Percentiles rank a stretch among this genome's conserved stretches.
Conservation (phyloP, 2,113 vertebrate genomes). For the Brachyhypopomus gauderio region DNA sequence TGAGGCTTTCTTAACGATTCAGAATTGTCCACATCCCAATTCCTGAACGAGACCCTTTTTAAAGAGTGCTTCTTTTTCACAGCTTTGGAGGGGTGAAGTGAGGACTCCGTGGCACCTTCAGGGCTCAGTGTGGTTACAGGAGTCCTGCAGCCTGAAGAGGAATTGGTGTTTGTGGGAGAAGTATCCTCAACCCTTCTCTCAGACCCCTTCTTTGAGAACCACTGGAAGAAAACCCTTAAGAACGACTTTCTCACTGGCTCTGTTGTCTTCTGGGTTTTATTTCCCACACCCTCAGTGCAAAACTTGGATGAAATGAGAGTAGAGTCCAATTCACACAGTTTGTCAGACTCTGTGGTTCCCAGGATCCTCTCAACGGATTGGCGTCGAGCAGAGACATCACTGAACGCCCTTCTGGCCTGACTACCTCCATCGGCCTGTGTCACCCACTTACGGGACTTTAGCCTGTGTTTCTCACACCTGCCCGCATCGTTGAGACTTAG, state of each 20-base stretch:
- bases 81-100: conserved; percentile 50
- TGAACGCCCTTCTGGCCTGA: conserved; percentile 44
- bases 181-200: conserved; percentile 70
- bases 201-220: conserved; percentile 61
- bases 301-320: background rate
- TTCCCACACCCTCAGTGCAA: background rate
- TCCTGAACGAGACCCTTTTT: conserved; percentile 71
- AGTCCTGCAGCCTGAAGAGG: background rate
- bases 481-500: conserved; percentile 56
- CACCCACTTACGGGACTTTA: background rate
- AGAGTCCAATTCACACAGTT: background rate
- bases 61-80: conserved; percentile 63
- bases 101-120: accelerated
- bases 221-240: conserved; percentile 63
- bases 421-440: background rate
- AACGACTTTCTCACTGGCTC: conserved; percentile 40
- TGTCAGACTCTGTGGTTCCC: background rate
- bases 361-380: background rate
- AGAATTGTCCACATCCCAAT: conserved; percentile 54
- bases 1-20: conserved; percentile 16
- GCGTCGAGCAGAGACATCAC: conserved; percentile 35
- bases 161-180: background rate
- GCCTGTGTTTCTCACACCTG: background rate
- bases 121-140: background rate
- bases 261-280: background rate